Evolutionary conservation across 2,888 invertebrate genomes (phyloP), one percentile per base, ranked within the genome.

Genomic region (Mylabris sibirica): DNA sequence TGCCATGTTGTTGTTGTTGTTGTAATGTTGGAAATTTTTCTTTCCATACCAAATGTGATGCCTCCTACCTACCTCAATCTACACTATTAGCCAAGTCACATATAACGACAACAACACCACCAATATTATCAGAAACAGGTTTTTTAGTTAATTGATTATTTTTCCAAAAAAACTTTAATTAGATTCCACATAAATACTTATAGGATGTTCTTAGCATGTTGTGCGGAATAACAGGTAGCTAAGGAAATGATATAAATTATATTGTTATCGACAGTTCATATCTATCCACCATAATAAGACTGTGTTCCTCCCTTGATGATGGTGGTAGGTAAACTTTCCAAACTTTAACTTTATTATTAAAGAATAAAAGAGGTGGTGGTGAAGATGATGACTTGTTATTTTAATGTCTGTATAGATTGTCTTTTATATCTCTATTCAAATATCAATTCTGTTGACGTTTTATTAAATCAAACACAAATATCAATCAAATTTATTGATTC

Each of bases 171-270:
- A 75, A 75, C 63, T 70, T 74, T 76, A 77, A 77, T 77, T 77
- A 77, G 75, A 74, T 68, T 71, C 71, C 64, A 62, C 66, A 69
- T 74, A 75, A 74, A 74, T 72, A 71, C 71, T 70, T 71, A 74
- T 72, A 74, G 72, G 73, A 74, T 70, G 71, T 75, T 70, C 3
- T 44, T 71, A 72, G 64, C 71, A 74, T 22, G 74, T 75, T 44
- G 17, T 73, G 75, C 75, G 67, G 72, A 74, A 77, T 70, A 73
- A 76, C 75, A 74, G 76, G 77, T 77, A 77, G 77, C 75, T 73
- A 68, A 70, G 70, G 74, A 73, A 72, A 75, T 74, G 69, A 73
- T 74, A 75, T 76, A 76, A 76, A 76, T 76, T 74, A 72, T 71
- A 59, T 62, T 62, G 64, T 67, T 70, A 70, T 70, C 70, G 61